Base-by-base conservation (phyloP, 2,113 vertebrate genomes). In the Malurus alboscapulatus region DNA sequence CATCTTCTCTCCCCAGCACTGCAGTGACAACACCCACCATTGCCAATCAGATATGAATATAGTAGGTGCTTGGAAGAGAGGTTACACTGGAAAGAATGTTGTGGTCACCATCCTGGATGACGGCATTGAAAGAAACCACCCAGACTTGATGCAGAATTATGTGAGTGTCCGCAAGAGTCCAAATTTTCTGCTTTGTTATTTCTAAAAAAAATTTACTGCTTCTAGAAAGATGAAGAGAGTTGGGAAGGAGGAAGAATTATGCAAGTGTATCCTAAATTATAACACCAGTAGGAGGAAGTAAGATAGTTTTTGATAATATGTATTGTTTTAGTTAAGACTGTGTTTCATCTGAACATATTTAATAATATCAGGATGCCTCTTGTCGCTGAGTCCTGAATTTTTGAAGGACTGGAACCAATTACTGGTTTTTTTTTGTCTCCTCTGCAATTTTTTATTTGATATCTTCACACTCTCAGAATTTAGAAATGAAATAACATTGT, bases 31-130 rank as follows among this genome's bases (percentile, higher is more conserved):
- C 68, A 98, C 98, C 16, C 98, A 99, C 68, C 99, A 99, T 93
- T 99, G 99, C 96, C 99, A 99, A 87, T 99, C 99, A 12, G 99
- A 99, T 96, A 99, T 99, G 99, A 99, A 99, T 96, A 99, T 99
- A 75, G 98, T 99, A 96, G 99, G 99, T 42, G 99, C 99, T n/a
- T 99, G 99, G 99, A 99, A 98, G 96, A 98, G 98, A 95, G 99
- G 99, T 92, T 99, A 99, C 97, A 99, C 99, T 13, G 99, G 99
- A 40, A 99, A 99, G 97, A 98, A 99, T 22, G 98, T 99, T 38
- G 99, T 99, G 92, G 98, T 99, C 88, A 99, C 99, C 63, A 99
- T 99, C 88, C 96, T 99, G 93, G 99, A 99, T 42, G 99, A 99
- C 1, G 99, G 99, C 92, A 99, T 99, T 3, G 99, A 99, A 97